phyloP scores from a whole-genome alignment of 92 coral and sea anemone genomes.

The Anthopleura xanthogrammica region DNA sequence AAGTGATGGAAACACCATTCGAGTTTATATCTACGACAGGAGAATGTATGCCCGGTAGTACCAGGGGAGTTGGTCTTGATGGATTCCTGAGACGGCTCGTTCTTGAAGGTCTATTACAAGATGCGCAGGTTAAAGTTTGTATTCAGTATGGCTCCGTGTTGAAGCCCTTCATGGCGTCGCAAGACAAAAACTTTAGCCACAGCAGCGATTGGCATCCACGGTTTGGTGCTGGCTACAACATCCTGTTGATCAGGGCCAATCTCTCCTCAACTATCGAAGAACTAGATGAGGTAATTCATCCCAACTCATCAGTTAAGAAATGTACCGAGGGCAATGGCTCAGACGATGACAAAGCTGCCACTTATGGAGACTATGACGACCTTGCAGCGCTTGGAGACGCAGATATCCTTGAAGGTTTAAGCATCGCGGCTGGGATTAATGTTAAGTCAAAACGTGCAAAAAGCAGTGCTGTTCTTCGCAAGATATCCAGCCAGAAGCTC shows the following conservation, averaged over 20 bases:
- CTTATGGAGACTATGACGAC: slow-evolving; percentile 51
- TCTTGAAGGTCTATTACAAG: slow-evolving; percentile 78
- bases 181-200: slow-evolving; percentile 62
- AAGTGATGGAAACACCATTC: slow-evolving; percentile 58
- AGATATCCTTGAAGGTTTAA: slow-evolving; percentile 75
- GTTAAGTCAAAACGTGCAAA: slow-evolving; percentile 91
- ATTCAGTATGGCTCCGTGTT: slow-evolving; percentile 48
- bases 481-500: slow-evolving; percentile 41
- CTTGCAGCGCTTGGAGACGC: slow-evolving; percentile 58
- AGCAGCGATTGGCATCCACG: slow-evolving; percentile 91
- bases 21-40: slow-evolving; percentile 18
- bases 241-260: slow-evolving; percentile 59
- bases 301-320: slow-evolving; percentile 25
- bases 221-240: slow-evolving; percentile 90
- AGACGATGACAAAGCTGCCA: slow-evolving; percentile 50
- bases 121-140: slow-evolving; percentile 69
- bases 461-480: slow-evolving; percentile 25
- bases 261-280: slow-evolving; percentile 64
- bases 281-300: slow-evolving; percentile 52
- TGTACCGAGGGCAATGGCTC: slow-evolving; percentile 44
- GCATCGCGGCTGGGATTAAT: slow-evolving; percentile 83
- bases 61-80: slow-evolving; percentile 54
- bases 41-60: slow-evolving; percentile 13
- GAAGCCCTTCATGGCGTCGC: slow-evolving; percentile 51
- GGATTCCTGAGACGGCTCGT: slow-evolving; percentile 89